A percentile compares a stretch with the other conserved stretches of the same genome.
These are phyloP conservation scores for Urocolius indicus DNA, from an alignment of 2,113 vertebrate genomes.

Conservation along the genomic window DNA sequence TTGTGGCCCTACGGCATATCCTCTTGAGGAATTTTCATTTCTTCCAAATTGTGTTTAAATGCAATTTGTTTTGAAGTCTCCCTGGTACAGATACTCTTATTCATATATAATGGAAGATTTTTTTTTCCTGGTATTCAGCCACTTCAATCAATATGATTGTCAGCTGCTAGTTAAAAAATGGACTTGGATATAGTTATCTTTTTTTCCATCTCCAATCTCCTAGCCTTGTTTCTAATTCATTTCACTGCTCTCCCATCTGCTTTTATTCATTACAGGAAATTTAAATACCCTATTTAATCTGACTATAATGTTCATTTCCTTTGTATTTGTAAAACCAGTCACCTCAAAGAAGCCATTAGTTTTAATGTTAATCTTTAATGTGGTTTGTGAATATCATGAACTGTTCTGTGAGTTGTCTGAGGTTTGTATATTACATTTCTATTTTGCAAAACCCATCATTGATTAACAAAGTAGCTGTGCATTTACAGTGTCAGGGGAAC, in stretches of 20 bases:
- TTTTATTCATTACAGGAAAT: slow-evolving; percentile 30
- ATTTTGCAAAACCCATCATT: background rate
- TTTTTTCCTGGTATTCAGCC: background rate
- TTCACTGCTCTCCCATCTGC: background rate
- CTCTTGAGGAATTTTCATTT: background rate
- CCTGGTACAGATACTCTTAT: background rate
- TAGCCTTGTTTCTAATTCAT: background rate
- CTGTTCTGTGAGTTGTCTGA: background rate
- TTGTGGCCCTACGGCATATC: background rate
- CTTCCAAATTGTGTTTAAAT: background rate
- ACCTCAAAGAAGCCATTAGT: background rate
- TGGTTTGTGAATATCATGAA: background rate
- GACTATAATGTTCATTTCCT: background rate
- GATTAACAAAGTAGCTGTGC: background rate
- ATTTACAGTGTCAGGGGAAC: background rate
- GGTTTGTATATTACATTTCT: background rate
- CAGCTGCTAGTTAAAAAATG: background rate
- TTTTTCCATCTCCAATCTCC: background rate
- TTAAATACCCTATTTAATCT: background rate
- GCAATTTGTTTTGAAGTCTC: background rate
- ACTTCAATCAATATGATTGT: background rate
- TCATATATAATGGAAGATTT: background rate
- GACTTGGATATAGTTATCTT: background rate
- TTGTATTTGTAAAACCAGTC: background rate
- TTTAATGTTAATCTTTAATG: slow-evolving; percentile 1